These are phyloP conservation scores for Sapajus apella DNA, from an alignment of 2,113 vertebrate species.

Conservation along the genomic window DNA sequence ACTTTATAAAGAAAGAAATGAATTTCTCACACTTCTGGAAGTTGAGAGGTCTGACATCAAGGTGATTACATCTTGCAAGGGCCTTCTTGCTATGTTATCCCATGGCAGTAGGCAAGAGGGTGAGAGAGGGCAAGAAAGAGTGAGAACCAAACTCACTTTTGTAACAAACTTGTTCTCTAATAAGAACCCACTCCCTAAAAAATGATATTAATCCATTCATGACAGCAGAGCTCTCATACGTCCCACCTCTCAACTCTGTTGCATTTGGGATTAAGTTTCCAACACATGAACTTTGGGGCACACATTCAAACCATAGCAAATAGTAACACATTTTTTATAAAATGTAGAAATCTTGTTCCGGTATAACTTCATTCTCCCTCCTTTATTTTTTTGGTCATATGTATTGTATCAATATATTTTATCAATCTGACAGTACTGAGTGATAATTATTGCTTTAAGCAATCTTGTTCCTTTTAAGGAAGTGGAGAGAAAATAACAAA, in stretches of 20 bases:
- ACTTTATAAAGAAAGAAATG: neutral
- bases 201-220: neutral
- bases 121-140: neutral
- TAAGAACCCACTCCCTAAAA: neutral
- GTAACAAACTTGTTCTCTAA: neutral
- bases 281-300: neutral
- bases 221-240: neutral
- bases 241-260: neutral
- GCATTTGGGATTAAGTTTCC: neutral
- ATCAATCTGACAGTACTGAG: neutral
- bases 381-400: neutral
- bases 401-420: neutral
- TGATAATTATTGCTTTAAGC: neutral
- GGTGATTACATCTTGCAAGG: neutral
- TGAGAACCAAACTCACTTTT: neutral
- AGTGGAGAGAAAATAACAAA: neutral
- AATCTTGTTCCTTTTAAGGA: neutral
- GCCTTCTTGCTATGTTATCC: neutral
- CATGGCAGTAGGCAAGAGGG: neutral
- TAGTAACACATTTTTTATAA: neutral
- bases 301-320: neutral
- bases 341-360: neutral
- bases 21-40: neutral
- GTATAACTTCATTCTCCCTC: neutral
- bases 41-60: neutral